Conservation (phyloP, 1,140 invertebrate genomes). For the Oscheius sp. region DNA sequence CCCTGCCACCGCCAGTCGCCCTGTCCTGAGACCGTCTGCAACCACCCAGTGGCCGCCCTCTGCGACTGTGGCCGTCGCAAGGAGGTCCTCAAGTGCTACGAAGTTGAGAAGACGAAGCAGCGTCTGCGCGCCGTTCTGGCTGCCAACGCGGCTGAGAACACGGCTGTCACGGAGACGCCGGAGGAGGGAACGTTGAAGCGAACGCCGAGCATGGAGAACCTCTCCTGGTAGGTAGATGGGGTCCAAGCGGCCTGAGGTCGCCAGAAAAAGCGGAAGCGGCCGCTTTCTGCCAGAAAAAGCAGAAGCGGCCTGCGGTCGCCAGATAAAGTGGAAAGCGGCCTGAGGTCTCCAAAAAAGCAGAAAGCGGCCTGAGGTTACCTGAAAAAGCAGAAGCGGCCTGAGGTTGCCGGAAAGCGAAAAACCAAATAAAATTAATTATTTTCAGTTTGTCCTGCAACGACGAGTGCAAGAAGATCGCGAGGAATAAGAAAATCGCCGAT, state of each 20-base stretch:
- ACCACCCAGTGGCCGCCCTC: constrained; percentile 63
- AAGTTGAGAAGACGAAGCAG: constrained; percentile 15
- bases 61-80: constrained; percentile 36
- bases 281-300: too few relatives aligned
- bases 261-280: too few relatives aligned
- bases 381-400: too few relatives aligned
- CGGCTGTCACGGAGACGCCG: constrained; percentile 64
- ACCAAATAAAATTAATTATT: constrained; percentile 38
- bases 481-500: constrained; percentile 80
- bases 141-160: constrained; percentile 5
- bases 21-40: constrained; percentile 73
- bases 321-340: too few relatives aligned
- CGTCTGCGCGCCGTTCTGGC: neutral
- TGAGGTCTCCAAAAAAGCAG: too few relatives aligned
- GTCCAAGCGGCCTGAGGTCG: neutral
- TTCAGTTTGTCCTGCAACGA: constrained; percentile 83
- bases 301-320: too few relatives aligned
- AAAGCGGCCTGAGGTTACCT: too few relatives aligned
- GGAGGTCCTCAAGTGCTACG: constrained; percentile 15
- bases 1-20: constrained; percentile 72
- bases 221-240: neutral
- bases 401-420: too few relatives aligned
- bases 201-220: constrained; percentile 10
- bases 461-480: constrained; percentile 79
- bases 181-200: constrained; percentile 46